Conservation (phyloP, 2,888 invertebrate species). For the Pimpla rufipes region DNA sequence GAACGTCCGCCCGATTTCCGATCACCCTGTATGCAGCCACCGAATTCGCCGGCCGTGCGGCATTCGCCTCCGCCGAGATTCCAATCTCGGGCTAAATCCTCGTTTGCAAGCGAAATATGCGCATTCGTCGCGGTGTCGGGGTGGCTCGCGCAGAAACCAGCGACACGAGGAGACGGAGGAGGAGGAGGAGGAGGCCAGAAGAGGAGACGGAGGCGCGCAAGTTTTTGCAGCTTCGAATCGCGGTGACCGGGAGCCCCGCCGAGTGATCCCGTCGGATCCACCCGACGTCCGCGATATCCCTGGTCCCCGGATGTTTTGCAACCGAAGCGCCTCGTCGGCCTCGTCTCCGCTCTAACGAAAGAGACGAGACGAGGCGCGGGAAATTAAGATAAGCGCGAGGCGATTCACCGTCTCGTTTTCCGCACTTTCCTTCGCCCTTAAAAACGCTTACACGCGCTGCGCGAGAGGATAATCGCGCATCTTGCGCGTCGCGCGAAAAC, state of each 20-base stretch:
- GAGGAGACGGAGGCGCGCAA: neutral
- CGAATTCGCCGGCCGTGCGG: neutral
- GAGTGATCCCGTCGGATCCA: neutral
- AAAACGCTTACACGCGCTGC: constrained; percentile 8
- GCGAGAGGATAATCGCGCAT: constrained; percentile 48
- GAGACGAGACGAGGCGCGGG: neutral
- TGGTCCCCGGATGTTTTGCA: constrained; percentile 28
- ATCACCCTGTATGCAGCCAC: constrained; percentile 12
- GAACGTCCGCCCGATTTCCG: neutral
- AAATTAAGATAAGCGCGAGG: constrained; percentile 4
- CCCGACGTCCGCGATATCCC: neutral
- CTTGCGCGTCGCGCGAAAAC: constrained; percentile 42
- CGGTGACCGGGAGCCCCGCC: neutral
- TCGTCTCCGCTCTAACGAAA: constrained; percentile 1
- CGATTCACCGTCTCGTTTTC: neutral
- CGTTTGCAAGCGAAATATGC: constrained; percentile 25
- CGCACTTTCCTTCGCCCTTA: neutral
- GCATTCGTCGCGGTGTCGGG: constrained; percentile 19
- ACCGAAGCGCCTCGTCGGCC: neutral
- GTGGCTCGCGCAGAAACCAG: neutral
- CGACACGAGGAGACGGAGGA: constrained; percentile 11
- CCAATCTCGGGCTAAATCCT: constrained; percentile 20
- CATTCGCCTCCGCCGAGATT: constrained; percentile 9
- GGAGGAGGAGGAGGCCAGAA: neutral
- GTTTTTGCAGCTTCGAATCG: constrained; percentile 25